A percentile compares a stretch with the other conserved stretches of the same genome.
Conservation (phyloP, 2,888 invertebrate genomes). For the Zele albiditarsus region DNA sequence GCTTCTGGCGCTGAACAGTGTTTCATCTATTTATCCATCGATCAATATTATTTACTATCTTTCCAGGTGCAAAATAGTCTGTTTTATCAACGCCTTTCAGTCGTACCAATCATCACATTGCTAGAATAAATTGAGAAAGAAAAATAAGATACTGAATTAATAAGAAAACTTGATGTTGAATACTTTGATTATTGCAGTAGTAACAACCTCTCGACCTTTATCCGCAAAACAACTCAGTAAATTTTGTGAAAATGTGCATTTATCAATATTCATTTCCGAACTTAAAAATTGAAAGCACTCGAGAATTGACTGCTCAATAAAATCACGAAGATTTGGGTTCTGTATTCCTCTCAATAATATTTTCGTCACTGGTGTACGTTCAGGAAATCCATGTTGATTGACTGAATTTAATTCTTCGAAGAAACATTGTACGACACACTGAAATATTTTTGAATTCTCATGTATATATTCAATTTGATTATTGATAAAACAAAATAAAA, state of each 20-base stretch:
- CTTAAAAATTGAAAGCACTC: constrained; percentile 81
- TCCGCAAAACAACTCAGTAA: constrained; percentile 81
- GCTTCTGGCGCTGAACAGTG: neutral
- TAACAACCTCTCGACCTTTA: constrained; percentile 76
- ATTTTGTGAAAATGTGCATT: constrained; percentile 80
- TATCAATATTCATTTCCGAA: constrained; percentile 72
- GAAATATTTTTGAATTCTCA: constrained; percentile 13
- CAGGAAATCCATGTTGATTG: constrained; percentile 79
- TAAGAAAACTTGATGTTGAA: constrained; percentile 9
- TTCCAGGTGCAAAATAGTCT: neutral
- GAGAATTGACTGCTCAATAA: constrained; percentile 81
- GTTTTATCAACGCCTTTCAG: constrained; percentile 36
- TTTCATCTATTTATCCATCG: constrained; percentile 35
- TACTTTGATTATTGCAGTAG: constrained; percentile 12
- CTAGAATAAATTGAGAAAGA: constrained; percentile 53
- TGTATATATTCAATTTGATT: neutral
- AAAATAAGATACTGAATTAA: constrained; percentile 14
- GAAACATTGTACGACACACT: constrained; percentile 81
- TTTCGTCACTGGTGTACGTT: constrained; percentile 78
- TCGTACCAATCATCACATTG: constrained; percentile 86
- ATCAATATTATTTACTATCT: neutral
- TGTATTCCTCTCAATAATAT: constrained; percentile 78
- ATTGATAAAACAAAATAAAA: neutral
- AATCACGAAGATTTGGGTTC: constrained; percentile 79
- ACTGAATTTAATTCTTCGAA: constrained; percentile 81